Evolutionary conservation across 2,113 vertebrate genomes (phyloP), one percentile per base, ranked within the genome.

Genomic region (Callionymus lyra): DNA sequence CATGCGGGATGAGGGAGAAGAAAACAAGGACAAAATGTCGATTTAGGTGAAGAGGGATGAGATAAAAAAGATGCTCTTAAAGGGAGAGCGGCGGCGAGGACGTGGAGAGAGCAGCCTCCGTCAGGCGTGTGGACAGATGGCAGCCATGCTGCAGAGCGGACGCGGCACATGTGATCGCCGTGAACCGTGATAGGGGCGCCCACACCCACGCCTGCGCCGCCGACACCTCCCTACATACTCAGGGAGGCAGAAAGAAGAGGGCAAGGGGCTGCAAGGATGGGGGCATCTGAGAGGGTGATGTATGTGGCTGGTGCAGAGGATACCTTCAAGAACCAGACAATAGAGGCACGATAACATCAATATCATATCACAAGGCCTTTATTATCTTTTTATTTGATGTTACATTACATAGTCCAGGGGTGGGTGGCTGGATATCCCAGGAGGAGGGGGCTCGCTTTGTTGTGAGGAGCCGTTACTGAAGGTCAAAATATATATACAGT

Each of bases 71-170:
- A 47, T 59, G 44, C 33, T 52, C 44, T 43, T 47, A 52, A 31
- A 48, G 41, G 49, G 36, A 40, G 17, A 43, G 46, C 18, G 16
- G 9, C 40, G 57, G 59, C 3, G 54, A 58, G 53, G 47, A 45
- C 68, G 59, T 37, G 21, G 55, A 63, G 68, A 58, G 68, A 62
- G 48, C 51, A 56, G 56, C 9, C 62, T 45, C 53, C 41, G 62
- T 63, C 65, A 64, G 71, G 75, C 69, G 72, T 43, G 47, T 27
- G 6, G 72, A 82, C 72, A 80, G 77, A 80, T 80, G 80, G 75
- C 58, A 50, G 65, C 56, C 62, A 72, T 57, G 34, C 65, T 70
- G 69, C 65, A 64, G 43, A 53, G 69, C 44, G 33, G 14, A 33
- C 13, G 39, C 65, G 59, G 55, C 68, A 74, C 72, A 82, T 66